Evolutionary conservation across 1,140 invertebrate genomes (phyloP), one percentile per base, ranked within the genome.

Genomic region (Sycophaga agraensis): DNA sequence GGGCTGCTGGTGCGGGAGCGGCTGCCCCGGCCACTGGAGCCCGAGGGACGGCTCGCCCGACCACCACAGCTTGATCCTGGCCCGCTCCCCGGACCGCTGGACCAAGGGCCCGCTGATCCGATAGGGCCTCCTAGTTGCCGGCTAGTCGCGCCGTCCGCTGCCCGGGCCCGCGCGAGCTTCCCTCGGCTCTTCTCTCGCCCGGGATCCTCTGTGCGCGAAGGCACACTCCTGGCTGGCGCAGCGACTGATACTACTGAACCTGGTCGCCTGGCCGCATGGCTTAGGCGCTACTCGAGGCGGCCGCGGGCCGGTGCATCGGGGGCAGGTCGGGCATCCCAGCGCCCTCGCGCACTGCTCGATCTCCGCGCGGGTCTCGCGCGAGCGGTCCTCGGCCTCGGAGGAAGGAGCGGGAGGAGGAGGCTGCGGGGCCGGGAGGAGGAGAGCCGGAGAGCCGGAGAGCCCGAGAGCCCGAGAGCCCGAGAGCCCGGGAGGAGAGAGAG

Each of bases 11-110:
- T 17, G 59, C 0, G 45, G 35, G 5, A 46, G n/a, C 46, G 67
- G 60, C 66, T 65, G 68, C 64, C 53, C 37, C 66, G 65, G 55
- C 54, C 46, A 12, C 64, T 58, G 58, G 66, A 42, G 61, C 66
- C 67, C 60, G 66, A 66, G 66, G 53, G 66, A 66, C 17, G 66
- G 65, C 35, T 68, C 68, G 63, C 69, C 68, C 50, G 69, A 66
- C 69, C 70, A 73, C 72, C 71, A 76, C 74, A 76, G 71, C 59
- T 73, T 76, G 74, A n/a, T n/a, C n/a, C n/a, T n/a, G n/a, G n/a
- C n/a, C n/a, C n/a, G n/a, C n/a, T n/a, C n/a, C n/a, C n/a, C n/a
- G n/a, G n/a, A n/a, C n/a, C n/a, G n/a, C n/a, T n/a, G n/a, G n/a
- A n/a, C n/a, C n/a, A n/a, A n/a, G n/a, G n/a, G n/a, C n/a, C n/a